phyloP scores from a whole-genome alignment of 2,113 vertebrate genomes.

The Microcebus lehilahytsara region DNA sequence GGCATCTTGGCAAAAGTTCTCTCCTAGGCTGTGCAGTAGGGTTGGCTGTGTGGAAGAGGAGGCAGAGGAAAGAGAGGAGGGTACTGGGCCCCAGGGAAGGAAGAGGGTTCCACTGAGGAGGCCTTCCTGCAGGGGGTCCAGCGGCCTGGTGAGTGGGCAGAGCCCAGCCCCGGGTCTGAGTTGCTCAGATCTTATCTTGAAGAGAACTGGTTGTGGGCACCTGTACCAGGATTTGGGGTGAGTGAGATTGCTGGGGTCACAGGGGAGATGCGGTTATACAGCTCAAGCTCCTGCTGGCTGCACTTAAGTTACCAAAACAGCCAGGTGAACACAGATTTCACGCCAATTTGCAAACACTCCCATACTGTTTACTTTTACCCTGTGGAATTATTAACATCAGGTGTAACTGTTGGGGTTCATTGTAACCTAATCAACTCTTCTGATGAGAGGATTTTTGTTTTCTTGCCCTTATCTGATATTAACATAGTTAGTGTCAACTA shows the following conservation, averaged over 20 bases:
- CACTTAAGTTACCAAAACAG: neutral
- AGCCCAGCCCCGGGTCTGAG: neutral
- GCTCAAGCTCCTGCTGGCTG: neutral
- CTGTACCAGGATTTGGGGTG: neutral
- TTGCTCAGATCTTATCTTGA: neutral
- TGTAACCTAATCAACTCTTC: neutral
- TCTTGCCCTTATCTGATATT: neutral
- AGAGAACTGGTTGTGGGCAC: fast-evolving
- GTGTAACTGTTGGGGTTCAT: neutral
- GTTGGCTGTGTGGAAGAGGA: neutral
- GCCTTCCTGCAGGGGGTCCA: neutral
- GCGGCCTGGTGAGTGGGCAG: neutral
- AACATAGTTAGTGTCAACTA: neutral
- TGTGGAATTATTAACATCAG: neutral
- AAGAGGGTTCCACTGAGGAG: neutral
- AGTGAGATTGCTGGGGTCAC: neutral
- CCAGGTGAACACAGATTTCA: neutral
- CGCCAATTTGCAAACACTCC: neutral
- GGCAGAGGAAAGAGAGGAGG: neutral
- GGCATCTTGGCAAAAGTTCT: neutral
- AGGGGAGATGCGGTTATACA: neutral
- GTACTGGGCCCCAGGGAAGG: too few species aligned
- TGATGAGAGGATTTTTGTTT: neutral
- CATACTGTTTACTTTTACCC: neutral
- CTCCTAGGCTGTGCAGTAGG: neutral